Evolutionary conservation across 2,888 invertebrate genomes (phyloP), one percentile per base, ranked within the genome.

Genomic region (Clunio marinus): DNA sequence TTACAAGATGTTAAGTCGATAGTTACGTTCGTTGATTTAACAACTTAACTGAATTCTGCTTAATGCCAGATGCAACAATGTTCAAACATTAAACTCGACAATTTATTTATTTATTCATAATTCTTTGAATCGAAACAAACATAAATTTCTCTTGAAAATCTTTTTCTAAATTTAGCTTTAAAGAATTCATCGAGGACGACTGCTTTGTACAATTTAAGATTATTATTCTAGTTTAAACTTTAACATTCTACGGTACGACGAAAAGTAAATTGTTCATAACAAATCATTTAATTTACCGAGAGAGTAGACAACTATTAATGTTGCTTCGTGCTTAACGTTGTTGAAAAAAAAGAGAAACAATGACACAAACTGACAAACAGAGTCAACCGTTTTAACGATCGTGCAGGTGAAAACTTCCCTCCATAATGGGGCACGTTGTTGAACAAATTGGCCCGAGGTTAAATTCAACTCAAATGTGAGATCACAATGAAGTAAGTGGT

Each of bases 351-450:
- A 10, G 41, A 41, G n/a, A 41, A 22, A 51, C 51, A n/a, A 51
- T n/a, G n/a, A n/a, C n/a, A n/a, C 13, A 17, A 51, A 51, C 51
- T 32, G 35, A 8, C 35, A 8, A 13, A 15, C 1, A 35, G 25
- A 65, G 27, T 65, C 46, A 66, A 66, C 66, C 51, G 55, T 35
- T 17, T 51, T 66, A 66, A 66, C 55, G 66, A 66, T n/a, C n/a
- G 66, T 46, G 66, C 66, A 66, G 66, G 66, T 66, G 66, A 66
- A 66, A 25, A 25, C 17, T 62, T 63, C 63, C 45, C 46, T 25
- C 8, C 28, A 28, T 63, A 63, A 63, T 63, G 63, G 25, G 45
- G 35, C 65, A 15, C 45, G 28, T 24, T 20, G 22, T 17, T 17
- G 7, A 17, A 57, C 57, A 55, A 66, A 51, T 55, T 32, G 51